A percentile compares a stretch with the other conserved stretches of the same genome.
Evolutionary conservation across 2,888 invertebrate species (phyloP).

Genomic region (Nemotelus pantherinus): DNA sequence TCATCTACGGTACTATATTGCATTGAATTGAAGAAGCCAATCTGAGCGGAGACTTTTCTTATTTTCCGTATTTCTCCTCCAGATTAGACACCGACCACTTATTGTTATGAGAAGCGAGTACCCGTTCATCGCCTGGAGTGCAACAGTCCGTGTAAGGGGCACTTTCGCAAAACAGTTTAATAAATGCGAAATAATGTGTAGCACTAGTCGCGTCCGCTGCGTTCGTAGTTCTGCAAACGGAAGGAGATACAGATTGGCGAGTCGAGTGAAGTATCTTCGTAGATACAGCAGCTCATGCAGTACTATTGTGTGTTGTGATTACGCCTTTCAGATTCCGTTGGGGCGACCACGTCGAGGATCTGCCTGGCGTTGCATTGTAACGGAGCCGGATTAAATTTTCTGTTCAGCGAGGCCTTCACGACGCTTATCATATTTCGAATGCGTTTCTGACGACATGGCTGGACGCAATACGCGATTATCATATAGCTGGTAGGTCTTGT

Average conservation of each 20-base stretch:
- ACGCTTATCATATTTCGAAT: conserved; percentile 39
- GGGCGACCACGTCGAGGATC: conserved; percentile 8
- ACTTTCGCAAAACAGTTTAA: conserved; percentile 15
- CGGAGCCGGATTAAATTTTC: neutral
- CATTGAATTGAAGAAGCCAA: conserved; percentile 24
- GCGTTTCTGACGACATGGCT: conserved; percentile 35
- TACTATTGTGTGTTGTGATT: conserved; percentile 30
- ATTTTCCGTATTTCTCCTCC: neutral
- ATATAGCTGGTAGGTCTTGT: conserved; percentile 32
- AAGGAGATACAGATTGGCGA: conserved; percentile 21
- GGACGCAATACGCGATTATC: conserved; percentile 34
- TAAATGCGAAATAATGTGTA: conserved; percentile 38
- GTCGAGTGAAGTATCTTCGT: conserved; percentile 10
- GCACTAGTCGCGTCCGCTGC: conserved; percentile 10
- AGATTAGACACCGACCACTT: conserved; percentile 30
- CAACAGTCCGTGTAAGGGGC: neutral
- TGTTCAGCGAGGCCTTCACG: conserved; percentile 7
- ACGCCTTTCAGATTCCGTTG: conserved; percentile 18
- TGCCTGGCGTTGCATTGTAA: neutral
- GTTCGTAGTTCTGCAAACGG: neutral
- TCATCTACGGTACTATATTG: conserved; percentile 23
- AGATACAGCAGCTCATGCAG: neutral
- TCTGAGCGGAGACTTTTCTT: conserved; percentile 21
- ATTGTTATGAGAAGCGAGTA: conserved; percentile 27
- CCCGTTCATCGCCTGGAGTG: neutral